Base-by-base conservation (phyloP, 2,113 vertebrate genomes). In the Pholis gunnellus region DNA sequence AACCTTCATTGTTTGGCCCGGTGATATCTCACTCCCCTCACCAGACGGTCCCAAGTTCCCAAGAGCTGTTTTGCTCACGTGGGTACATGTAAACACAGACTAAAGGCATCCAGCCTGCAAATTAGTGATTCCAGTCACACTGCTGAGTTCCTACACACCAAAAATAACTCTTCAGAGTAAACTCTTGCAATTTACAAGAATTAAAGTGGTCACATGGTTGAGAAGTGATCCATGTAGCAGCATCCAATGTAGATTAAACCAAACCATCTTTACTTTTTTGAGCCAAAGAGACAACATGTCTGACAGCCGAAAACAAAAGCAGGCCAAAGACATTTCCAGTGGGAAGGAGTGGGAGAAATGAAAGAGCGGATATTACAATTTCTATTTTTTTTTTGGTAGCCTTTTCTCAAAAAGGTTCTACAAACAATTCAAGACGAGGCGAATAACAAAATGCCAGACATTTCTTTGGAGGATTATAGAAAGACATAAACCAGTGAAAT, bases 41-140 rank as follows among this genome's bases (percentile, higher is more conserved):
- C 66, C 78, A 87, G 88, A 87, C 78, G 72, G 86, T 88, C 79
- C 63, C 27, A 29, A 9, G 87, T 87, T 81, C 65, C 27, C 29
- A 9, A 63, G 68, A 52, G 74, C 79, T 88, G 84, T 85, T 91
- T 90, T 79, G 65, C 78, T 91, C 89, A 88, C 75, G 85, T 91
- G 89, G 87, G 87, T 87, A 87, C 90, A 90, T 78, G 82, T 93
- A 93, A 93, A 93, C 90, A 93, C 88, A 92, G 91, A 91, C 90
- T 83, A 85, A 88, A 88, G 83, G 75, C 87, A 91, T 80, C 83
- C 79, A 88, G 77, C 82, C 88, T 91, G 85, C 78, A 86, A 91
- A 91, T 81, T 86, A 82, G 85, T 75, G 75, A 88, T 92, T 92
- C 78, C 84, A 91, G 88, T 81, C 79, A 75, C 75, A 88, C 68